Evolutionary conservation across 2,888 invertebrate genomes (phyloP), one percentile per base, ranked within the genome.

Genomic region (Euspilapteryx auroguttella): DNA sequence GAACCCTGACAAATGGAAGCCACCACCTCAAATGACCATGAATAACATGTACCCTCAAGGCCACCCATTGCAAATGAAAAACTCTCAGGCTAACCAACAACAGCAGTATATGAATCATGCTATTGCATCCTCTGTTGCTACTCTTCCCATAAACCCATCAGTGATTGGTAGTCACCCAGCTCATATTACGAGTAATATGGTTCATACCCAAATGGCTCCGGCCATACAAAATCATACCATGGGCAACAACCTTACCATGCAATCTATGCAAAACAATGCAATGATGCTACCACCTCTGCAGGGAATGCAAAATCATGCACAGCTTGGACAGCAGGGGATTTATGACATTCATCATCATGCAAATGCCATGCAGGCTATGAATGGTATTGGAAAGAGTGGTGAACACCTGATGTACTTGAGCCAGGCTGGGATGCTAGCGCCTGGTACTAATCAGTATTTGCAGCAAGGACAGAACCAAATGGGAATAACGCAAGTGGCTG

Each of bases 1-100:
- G 88, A 87, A 83, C 65, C 87, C 86, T 62, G 89, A 89, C 73
- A 90, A 89, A 78, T 90, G 89, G 89, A 89, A 89, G 59, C 88
- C 86, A 64, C 80, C 86, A 55, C 71, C 83, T 48, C 56, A 81
- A 53, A 66, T 75, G 24, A 52, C 57, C 53, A 79, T 71, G 73
- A 71, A 65, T 64, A 80, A 66, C 50, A 79, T 65, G 75, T 80
- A 75, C 49, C 58, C 79, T 41, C 78, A 83, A 55, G 78, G 78
- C 41, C 51, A 65, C 57, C 37, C 57, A 61, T 49, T 79, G 28
- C 73, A 62, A 35, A 44, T 75, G 35, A 75, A 73, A 49, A 53
- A 69, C 54, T 47, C 73, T 44, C 79, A 79, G 50, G 56, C 78
- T 40, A 77, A 69, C 41, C 68, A 77, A 37, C 25, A 23, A 3